Evolutionary conservation across 2,797 vertebrate genomes (phyloP).

Genomic region (Phyllotis vaccarum): DNA sequence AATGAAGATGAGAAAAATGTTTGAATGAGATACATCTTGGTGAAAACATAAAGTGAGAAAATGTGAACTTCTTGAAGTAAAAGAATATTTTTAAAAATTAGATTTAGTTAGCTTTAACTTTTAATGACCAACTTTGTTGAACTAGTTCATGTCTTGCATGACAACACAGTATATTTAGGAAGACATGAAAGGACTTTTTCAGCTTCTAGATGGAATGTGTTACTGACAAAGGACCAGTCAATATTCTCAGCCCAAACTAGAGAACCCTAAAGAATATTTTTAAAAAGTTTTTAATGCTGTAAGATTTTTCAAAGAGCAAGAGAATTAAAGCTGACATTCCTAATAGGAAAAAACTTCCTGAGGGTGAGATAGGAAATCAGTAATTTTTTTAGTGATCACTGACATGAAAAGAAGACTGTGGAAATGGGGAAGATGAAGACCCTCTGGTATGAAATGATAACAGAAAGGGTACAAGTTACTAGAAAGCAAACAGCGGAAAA

Average conservation of each 20-base stretch:
- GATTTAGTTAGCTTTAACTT: not conserved
- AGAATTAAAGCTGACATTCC: not conserved
- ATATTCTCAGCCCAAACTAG: not conserved
- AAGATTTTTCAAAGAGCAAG: not conserved
- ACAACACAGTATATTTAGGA: not conserved
- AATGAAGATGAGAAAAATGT: not conserved
- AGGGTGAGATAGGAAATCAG: not conserved
- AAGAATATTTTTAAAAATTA: not conserved
- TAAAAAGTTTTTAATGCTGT: not conserved
- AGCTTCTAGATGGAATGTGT: not conserved
- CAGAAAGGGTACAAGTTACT: not conserved
- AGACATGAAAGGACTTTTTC: not conserved
- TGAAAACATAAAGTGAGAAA: not conserved
- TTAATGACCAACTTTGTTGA: not conserved
- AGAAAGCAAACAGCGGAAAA: not conserved
- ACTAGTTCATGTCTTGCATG: not conserved
- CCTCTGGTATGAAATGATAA: not conserved
- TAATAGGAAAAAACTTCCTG: not conserved
- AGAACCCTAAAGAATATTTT: not conserved
- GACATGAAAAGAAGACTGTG: too few relatives aligned
- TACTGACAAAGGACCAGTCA: not conserved
- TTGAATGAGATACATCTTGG: not conserved
- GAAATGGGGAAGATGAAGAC: not conserved
- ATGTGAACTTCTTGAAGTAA: conserved; percentile 15
- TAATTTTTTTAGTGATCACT: not conserved